These are phyloP conservation scores for Anser brachyrhynchus DNA, from an alignment of 2,113 vertebrate genomes.

Conservation along the genomic window DNA sequence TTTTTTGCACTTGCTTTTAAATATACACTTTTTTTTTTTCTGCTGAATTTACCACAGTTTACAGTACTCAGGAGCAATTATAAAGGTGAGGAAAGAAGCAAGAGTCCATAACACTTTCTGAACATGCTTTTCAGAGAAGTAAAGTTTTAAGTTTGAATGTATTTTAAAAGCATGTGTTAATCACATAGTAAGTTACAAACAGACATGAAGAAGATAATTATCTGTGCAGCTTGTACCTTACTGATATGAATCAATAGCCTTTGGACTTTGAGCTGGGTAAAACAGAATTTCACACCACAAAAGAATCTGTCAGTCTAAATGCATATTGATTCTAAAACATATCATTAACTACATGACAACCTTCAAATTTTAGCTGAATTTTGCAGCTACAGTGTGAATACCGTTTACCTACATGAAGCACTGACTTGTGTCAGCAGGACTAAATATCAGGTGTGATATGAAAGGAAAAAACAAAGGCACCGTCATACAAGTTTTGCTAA, in stretches of 20 bases:
- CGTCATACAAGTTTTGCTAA: background rate
- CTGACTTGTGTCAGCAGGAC: background rate
- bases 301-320: background rate
- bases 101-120: background rate
- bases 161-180: conserved; percentile 30
- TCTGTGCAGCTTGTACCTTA: background rate
- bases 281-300: conserved; percentile 11
- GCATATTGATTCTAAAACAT: background rate
- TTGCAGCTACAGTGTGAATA: background rate
- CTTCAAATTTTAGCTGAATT: background rate
- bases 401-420: background rate
- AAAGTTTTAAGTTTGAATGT: background rate
- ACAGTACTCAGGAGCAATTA: background rate
- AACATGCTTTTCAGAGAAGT: background rate
- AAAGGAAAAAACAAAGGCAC: background rate
- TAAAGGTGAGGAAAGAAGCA: background rate
- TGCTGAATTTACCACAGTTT: background rate
- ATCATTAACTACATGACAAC: background rate
- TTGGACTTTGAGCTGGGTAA: background rate
- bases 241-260: background rate
- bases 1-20: background rate
- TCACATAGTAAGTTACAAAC: background rate
- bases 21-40: background rate
- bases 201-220: background rate
- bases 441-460: background rate